These are phyloP conservation scores for Albula glossodonta DNA, from an alignment of 2,113 vertebrate species.

Conservation along the genomic window DNA sequence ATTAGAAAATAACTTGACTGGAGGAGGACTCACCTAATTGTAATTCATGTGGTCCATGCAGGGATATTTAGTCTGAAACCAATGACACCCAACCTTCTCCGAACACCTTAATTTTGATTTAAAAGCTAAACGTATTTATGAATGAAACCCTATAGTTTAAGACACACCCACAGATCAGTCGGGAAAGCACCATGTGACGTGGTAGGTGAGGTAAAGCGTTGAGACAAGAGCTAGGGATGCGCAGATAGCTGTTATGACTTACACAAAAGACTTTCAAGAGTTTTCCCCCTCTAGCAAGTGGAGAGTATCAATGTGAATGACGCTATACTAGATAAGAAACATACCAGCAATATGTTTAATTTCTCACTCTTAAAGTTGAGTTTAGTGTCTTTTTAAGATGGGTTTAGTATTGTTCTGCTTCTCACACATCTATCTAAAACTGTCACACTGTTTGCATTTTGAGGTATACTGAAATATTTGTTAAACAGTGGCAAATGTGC, in stretches of 20 bases:
- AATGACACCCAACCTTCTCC: conserved; percentile 44
- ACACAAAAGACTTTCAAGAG: conserved; percentile 12
- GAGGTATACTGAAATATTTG: neutral
- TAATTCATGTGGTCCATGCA: conserved; percentile 54
- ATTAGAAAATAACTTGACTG: conserved; percentile 23
- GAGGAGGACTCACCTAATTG: conserved; percentile 64
- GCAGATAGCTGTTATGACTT: conserved; percentile 10
- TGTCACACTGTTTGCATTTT: neutral
- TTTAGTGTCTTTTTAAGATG: too few relatives aligned
- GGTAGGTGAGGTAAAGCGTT: conserved; percentile 43
- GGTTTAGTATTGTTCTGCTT: neutral
- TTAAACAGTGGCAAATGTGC: too few relatives aligned
- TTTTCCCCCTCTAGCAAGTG: neutral
- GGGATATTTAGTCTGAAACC: conserved; percentile 42
- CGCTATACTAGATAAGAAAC: neutral
- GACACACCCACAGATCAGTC: conserved; percentile 70
- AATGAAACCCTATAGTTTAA: conserved; percentile 69
- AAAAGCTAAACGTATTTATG: conserved; percentile 75
- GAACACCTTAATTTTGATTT: conserved; percentile 65
- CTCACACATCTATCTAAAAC: neutral
- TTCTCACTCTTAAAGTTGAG: neutral
- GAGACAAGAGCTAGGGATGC: conserved; percentile 22
- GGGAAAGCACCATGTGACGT: conserved; percentile 63
- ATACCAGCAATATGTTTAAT: neutral
- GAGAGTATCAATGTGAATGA: neutral